Percentiles rank a stretch among this genome's conserved stretches.
These are phyloP conservation scores for Drosophila mayaguana DNA, from an alignment of 2,888 invertebrate genomes.

Conservation along the genomic window DNA sequence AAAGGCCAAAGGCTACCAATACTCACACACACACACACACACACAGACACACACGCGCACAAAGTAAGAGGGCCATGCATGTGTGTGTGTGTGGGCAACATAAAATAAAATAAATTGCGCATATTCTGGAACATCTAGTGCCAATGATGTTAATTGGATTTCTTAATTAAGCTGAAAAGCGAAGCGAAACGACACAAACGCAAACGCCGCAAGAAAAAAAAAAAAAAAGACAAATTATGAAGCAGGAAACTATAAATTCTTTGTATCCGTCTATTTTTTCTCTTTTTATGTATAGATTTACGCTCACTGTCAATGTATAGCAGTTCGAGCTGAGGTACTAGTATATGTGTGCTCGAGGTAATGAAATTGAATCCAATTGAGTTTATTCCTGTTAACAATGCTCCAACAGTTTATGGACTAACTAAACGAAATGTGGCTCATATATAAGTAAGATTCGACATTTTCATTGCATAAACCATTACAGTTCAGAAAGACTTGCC, in stretches of 20 bases:
- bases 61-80: neutral
- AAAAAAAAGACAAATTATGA: slow-evolving; percentile 6
- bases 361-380: neutral
- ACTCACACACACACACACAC: neutral
- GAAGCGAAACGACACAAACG: slow-evolving; percentile 26
- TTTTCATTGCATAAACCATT: neutral
- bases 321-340: neutral
- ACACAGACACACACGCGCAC: too few relatives aligned
- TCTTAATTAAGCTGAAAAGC: slow-evolving; percentile 77
- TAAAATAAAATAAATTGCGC: slow-evolving; percentile 74
- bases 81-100: slow-evolving; percentile 35
- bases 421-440: neutral
- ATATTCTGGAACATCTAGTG: slow-evolving; percentile 74
- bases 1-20: slow-evolving; percentile 29
- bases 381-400: neutral
- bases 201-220: slow-evolving; percentile 19
- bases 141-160: slow-evolving; percentile 78
- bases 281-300: neutral
- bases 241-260: slow-evolving; percentile 9
- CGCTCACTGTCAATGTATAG: neutral
- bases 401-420: neutral
- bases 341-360: neutral
- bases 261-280: neutral
- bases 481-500: neutral
- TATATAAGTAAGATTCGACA: neutral